Evolutionary conservation across 2,888 invertebrate genomes (phyloP).

Genomic region (Calameuta pallipes): DNA sequence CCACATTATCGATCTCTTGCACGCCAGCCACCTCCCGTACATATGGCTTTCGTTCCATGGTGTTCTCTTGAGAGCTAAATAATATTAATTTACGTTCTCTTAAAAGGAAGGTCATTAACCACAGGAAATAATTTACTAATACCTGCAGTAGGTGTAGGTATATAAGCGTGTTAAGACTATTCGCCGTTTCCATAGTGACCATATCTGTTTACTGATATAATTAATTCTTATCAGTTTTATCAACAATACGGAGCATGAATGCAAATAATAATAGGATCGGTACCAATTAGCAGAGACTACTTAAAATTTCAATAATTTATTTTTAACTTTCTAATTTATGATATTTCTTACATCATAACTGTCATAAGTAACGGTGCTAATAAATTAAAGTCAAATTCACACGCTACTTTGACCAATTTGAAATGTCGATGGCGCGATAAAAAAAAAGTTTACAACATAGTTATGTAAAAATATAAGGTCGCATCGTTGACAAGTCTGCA

Average conservation of each 20-base stretch:
- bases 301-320: neutral
- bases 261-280: neutral
- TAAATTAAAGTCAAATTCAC: neutral
- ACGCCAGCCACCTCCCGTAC: slow-evolving; percentile 15
- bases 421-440: neutral
- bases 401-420: neutral
- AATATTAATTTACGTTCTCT: neutral
- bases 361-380: neutral
- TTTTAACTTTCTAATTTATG: neutral
- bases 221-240: neutral
- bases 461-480: neutral
- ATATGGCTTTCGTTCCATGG: neutral
- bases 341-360: neutral
- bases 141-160: neutral
- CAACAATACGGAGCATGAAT: neutral
- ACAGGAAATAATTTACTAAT: neutral
- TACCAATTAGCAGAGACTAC: neutral
- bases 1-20: slow-evolving; percentile 20
- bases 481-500: slow-evolving; percentile 19
- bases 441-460: neutral
- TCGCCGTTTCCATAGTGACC: neutral
- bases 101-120: neutral
- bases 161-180: neutral
- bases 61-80: neutral
- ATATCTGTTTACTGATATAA: neutral